These are phyloP conservation scores for Eulemur coronatus DNA, from an alignment of 2,797 vertebrate species.

Conservation along the genomic window DNA sequence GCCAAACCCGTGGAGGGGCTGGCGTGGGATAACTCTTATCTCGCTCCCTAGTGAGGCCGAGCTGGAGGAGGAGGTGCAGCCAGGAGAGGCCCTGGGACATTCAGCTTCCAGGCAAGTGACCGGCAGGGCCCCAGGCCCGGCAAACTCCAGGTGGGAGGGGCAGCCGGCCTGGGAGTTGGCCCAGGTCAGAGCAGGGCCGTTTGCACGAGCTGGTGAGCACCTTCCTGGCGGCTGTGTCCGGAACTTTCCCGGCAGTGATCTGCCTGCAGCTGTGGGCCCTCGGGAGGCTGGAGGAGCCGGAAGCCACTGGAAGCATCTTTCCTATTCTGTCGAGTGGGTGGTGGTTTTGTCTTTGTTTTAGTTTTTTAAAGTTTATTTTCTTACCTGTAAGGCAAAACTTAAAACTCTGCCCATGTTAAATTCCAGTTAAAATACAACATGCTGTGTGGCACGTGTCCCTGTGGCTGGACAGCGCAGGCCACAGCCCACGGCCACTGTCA, in stretches of 20 bases:
- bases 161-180: not conserved
- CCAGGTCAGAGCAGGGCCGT: not conserved
- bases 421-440: not conserved
- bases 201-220: not conserved
- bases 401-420: not conserved
- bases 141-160: not conserved
- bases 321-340: not conserved
- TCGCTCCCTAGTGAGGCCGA: no score
- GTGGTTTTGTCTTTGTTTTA: not conserved
- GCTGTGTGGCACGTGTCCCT: accelerated
- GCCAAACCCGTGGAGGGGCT: no score
- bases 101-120: not conserved
- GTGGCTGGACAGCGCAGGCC: not conserved
- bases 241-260: not conserved
- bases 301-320: no score
- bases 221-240: not conserved
- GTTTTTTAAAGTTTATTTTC: not conserved
- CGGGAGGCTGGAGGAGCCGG: not conserved
- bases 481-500: accelerated
- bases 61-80: not conserved
- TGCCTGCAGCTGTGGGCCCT: not conserved
- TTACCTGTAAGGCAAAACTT: not conserved
- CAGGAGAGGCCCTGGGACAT: not conserved
- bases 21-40: accelerated
- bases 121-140: not conserved